Evolutionary conservation across 2,113 vertebrate species (phyloP).

Genomic region (Macquaria australasica): DNA sequence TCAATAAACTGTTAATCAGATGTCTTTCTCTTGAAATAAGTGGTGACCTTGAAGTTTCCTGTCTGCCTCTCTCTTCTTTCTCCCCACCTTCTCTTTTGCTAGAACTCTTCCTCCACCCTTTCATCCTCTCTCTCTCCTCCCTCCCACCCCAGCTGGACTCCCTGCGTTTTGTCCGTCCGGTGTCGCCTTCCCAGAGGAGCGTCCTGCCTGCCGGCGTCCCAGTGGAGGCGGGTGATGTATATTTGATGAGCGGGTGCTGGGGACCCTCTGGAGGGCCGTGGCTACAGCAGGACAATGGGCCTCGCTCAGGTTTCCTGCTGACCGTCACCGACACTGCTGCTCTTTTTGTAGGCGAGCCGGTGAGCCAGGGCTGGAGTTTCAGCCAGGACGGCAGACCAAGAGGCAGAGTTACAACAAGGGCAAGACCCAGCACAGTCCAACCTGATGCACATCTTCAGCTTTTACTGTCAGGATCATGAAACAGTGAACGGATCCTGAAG

Average conservation of each 20-base stretch:
- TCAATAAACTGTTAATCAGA: not conserved
- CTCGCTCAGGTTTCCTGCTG: conserved; percentile 80
- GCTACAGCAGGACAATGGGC: conserved; percentile 75
- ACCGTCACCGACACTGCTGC: conserved; percentile 68
- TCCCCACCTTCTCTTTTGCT: not conserved
- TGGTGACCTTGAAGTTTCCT: not conserved
- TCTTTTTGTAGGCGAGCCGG: conserved; percentile 52
- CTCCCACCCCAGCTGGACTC: conserved; percentile 50
- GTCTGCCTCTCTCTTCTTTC: not conserved
- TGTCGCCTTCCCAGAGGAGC: conserved; percentile 70
- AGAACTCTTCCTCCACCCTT: not conserved
- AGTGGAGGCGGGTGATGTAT: conserved; percentile 77
- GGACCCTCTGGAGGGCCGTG: conserved; percentile 71
- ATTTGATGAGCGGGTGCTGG: conserved; percentile 84
- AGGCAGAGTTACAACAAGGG: conserved; percentile 57
- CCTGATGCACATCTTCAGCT: not conserved
- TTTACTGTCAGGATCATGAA: not conserved
- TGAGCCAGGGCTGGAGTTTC: conserved; percentile 72
- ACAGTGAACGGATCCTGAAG: not conserved
- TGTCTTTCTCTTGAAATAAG: not conserved
- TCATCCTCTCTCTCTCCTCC: not conserved
- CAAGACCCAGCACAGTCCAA: not conserved
- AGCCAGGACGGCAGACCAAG: conserved; percentile 12
- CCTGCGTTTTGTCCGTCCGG: conserved; percentile 2
- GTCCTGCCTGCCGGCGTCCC: conserved; percentile 57